Percentiles rank a stretch among this genome's conserved stretches.
phyloP scores from a whole-genome alignment of 2,888 invertebrate genomes.

The Scrobipalpa costella region DNA sequence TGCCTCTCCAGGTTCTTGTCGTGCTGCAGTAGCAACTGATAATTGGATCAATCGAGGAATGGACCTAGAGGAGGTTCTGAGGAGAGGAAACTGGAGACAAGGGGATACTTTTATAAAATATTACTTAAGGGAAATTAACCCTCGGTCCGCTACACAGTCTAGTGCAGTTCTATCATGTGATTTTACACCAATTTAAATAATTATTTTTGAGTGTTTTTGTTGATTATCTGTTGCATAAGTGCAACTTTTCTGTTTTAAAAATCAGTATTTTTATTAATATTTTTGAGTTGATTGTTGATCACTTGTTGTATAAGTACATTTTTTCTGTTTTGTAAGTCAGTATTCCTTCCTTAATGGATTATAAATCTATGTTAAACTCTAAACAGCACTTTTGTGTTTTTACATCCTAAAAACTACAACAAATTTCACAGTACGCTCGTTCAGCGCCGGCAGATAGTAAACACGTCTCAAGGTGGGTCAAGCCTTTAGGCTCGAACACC shows the following conservation, averaged over 20 bases:
- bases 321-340: neutral
- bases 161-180: neutral
- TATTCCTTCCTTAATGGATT: neutral
- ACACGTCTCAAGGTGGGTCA: conserved; percentile 24
- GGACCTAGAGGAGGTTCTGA: neutral
- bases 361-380: neutral
- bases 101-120: neutral
- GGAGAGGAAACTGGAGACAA: conserved; percentile 1
- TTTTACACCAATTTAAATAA: neutral
- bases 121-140: neutral
- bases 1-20: neutral
- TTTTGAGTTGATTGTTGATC: neutral
- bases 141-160: neutral
- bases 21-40: conserved; percentile 9
- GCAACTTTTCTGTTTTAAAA: neutral
- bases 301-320: neutral
- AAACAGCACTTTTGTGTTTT: too few species aligned
- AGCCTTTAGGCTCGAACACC: conserved; percentile 29
- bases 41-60: neutral
- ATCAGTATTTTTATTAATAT: too few species aligned
- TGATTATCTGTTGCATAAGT: neutral
- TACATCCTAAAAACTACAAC: too few species aligned
- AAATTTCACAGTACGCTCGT: conserved; percentile 26
- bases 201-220: neutral
- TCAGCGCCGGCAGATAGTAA: conserved; percentile 30